A percentile compares a stretch with the other conserved stretches of the same genome.
Evolutionary conservation across 2,797 vertebrate species (phyloP).

Genomic region (Poecilia picta): DNA sequence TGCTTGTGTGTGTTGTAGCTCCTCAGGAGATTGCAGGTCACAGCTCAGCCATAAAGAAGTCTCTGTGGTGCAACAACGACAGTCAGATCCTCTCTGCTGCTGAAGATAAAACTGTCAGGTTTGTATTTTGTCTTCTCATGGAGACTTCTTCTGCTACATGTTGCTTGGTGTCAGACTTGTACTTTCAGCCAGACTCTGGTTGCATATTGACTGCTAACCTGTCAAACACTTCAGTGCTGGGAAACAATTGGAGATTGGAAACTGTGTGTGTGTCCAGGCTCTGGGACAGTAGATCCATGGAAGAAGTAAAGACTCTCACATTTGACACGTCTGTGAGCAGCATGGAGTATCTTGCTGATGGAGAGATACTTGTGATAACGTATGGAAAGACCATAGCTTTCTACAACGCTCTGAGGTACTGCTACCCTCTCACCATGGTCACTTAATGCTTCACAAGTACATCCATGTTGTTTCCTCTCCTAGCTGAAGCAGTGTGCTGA

Average conservation of each 20-base stretch:
- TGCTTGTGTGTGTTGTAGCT: slow-evolving; percentile 72
- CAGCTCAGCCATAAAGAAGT: slow-evolving; percentile 95
- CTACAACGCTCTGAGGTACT: slow-evolving; percentile 92
- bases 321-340: slow-evolving; percentile 95
- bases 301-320: slow-evolving; percentile 88
- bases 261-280: slow-evolving; percentile 71
- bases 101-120: slow-evolving; percentile 97
- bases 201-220: not conserved
- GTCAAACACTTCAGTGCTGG: not conserved
- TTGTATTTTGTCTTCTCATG: slow-evolving; percentile 47
- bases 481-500: not conserved
- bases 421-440: not conserved
- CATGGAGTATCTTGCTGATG: slow-evolving; percentile 95
- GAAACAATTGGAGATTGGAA: not conserved
- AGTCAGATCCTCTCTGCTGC: slow-evolving; percentile 94
- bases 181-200: not conserved
- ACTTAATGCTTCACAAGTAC: not conserved
- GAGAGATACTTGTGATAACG: slow-evolving; percentile 93
- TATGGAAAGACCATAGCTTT: slow-evolving; percentile 94
- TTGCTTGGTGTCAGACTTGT: not conserved
- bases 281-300: slow-evolving; percentile 91
- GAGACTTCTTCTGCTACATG: not conserved
- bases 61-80: slow-evolving; percentile 94
- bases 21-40: slow-evolving; percentile 93
- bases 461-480: not conserved